Percentiles rank a stretch among this genome's conserved stretches.
Conservation (phyloP, 2,113 vertebrate genomes). For the Glareola pratincola region DNA sequence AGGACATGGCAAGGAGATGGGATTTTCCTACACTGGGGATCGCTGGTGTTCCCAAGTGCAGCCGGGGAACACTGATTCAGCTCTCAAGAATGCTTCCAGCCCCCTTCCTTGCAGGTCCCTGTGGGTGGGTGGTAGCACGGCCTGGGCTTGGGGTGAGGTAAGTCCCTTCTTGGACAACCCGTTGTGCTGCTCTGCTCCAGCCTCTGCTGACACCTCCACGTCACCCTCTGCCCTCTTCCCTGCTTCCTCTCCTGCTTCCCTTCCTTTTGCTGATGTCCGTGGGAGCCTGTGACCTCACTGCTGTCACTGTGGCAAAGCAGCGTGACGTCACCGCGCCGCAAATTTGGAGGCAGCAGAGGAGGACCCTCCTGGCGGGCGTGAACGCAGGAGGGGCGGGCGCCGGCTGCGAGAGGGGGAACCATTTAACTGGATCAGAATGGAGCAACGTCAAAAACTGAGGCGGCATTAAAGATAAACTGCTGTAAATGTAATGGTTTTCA, state of each 20-base stretch:
- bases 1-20: neutral
- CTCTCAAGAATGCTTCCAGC: neutral
- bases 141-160: neutral
- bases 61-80: fast-evolving
- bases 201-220: neutral
- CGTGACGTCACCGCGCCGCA: neutral
- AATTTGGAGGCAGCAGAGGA: neutral
- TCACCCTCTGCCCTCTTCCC: neutral
- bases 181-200: neutral
- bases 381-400: neutral
- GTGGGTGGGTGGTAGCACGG: fast-evolving
- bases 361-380: neutral
- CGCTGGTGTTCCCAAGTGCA: neutral
- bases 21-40: neutral
- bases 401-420: neutral
- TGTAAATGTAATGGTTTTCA: neutral
- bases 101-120: neutral
- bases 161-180: neutral
- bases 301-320: neutral
- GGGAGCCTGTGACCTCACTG: neutral
- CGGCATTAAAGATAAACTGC: neutral
- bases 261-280: fast-evolving
- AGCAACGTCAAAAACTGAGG: neutral
- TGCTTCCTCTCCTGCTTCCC: neutral
- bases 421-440: neutral